These are phyloP conservation scores for Lepus americanus DNA, from an alignment of 2,113 vertebrate species.

Conservation along the genomic window DNA sequence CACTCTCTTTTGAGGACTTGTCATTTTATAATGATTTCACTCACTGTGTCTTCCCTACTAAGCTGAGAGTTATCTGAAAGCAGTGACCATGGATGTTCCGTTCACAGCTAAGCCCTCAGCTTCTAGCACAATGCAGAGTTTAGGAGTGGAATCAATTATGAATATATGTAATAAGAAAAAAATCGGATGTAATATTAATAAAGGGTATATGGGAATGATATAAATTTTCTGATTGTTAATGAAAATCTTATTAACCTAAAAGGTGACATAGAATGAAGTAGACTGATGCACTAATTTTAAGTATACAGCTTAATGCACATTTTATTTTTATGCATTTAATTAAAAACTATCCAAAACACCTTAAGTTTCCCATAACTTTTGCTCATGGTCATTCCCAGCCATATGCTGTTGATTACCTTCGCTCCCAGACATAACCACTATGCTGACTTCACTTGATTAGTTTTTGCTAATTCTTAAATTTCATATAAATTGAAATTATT, in stretches of 20 bases:
- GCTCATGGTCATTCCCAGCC: neutral
- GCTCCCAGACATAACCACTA: neutral
- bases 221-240: neutral
- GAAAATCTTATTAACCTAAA: constrained; percentile 11
- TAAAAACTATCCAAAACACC: neutral
- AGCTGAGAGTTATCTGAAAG: neutral
- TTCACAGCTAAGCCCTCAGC: neutral
- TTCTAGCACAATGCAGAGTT: too few relatives aligned
- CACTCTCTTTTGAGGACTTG: neutral
- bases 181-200: constrained; percentile 26
- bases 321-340: neutral
- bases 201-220: neutral
- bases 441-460: neutral
- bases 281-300: neutral
- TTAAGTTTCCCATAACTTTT: neutral
- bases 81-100: neutral
- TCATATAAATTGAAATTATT: neutral
- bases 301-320: neutral
- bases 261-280: neutral
- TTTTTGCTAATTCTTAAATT: constrained; percentile 16
- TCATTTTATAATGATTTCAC: neutral
- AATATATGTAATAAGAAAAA: neutral
- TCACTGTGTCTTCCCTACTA: neutral
- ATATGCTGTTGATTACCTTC: neutral
- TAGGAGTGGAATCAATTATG: neutral